phyloP scores from a whole-genome alignment of 1,140 invertebrate species.

The Catajapyx aquilonaris region DNA sequence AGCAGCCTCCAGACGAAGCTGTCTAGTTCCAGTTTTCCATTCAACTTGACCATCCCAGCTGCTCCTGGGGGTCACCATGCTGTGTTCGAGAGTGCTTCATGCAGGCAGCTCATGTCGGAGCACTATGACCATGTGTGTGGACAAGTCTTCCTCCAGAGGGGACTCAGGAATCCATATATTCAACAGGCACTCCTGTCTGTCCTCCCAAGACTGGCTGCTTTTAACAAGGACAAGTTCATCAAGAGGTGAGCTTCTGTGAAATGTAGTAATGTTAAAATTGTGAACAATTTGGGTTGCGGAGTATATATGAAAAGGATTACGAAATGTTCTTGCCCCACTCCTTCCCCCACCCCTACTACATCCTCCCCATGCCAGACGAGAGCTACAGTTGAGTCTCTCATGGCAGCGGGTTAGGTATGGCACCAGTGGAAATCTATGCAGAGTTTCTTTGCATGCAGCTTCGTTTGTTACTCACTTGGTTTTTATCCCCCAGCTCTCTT shows the following conservation, averaged over 20 bases:
- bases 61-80: conserved; percentile 16
- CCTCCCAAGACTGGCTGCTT: conserved; percentile 83
- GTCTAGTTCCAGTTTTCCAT: neutral
- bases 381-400: too few relatives aligned
- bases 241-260: conserved; percentile 23
- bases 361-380: too few relatives aligned
- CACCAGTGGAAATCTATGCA: too few relatives aligned
- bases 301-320: too few relatives aligned
- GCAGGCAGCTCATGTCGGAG: conserved; percentile 58
- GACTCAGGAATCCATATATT: conserved; percentile 52
- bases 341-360: too few relatives aligned
- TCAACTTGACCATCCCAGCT: neutral
- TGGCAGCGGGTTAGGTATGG: too few relatives aligned
- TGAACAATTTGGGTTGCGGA: too few relatives aligned
- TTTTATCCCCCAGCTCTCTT: too few relatives aligned
- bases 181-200: conserved; percentile 73
- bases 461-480: too few relatives aligned
- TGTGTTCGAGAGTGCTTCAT: conserved; percentile 63
- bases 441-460: too few relatives aligned
- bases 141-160: conserved; percentile 51
- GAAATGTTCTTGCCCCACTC: too few relatives aligned
- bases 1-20: neutral
- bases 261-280: too few relatives aligned
- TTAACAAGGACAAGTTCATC: conserved; percentile 64
- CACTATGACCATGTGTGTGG: conserved; percentile 65